Percentiles rank a stretch among this genome's conserved stretches.
These are phyloP conservation scores for Torymus aiolomorphi DNA, from an alignment of 2,888 invertebrate genomes.

Conservation along the genomic window DNA sequence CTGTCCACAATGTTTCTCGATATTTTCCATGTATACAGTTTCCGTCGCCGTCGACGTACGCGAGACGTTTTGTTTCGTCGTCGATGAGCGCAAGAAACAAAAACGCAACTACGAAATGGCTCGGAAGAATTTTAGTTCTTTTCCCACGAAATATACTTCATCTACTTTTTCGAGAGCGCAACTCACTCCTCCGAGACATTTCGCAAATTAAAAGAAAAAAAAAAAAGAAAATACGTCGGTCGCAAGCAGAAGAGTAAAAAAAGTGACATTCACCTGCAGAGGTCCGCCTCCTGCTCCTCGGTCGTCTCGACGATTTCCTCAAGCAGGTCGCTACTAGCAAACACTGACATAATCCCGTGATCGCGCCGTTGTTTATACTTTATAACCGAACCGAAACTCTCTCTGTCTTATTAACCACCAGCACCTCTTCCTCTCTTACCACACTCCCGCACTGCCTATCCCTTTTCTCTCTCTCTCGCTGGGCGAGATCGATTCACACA, in stretches of 20 bases:
- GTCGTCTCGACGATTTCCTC: conserved; percentile 78
- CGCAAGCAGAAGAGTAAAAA: not conserved
- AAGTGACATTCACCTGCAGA: conserved; percentile 70
- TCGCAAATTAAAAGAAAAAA: not conserved
- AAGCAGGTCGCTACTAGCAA: conserved; percentile 77
- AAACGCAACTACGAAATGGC: not conserved
- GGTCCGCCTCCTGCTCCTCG: conserved; percentile 74
- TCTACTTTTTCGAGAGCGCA: too few species aligned
- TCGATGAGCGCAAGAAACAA: not conserved
- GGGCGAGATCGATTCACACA: too few species aligned
- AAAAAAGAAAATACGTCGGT: not conserved
- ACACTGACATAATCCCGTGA: conserved; percentile 78
- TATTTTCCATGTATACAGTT: conserved; percentile 30
- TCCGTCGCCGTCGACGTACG: conserved; percentile 10
- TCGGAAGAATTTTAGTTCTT: too few species aligned
- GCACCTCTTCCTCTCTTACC: not conserved
- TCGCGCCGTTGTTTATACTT: conserved; percentile 56
- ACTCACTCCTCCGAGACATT: not conserved
- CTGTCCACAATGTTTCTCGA: conserved; percentile 44
- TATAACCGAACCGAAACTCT: conserved; percentile 54
- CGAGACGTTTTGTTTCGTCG: not conserved
- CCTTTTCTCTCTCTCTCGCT: too few species aligned
- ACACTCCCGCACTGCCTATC: too few species aligned
- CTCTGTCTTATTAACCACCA: conserved; percentile 30
- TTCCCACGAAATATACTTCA: too few species aligned